Evolutionary conservation across 2,888 invertebrate species (phyloP), one percentile per base, ranked within the genome.

Genomic region (Tipula unca): DNA sequence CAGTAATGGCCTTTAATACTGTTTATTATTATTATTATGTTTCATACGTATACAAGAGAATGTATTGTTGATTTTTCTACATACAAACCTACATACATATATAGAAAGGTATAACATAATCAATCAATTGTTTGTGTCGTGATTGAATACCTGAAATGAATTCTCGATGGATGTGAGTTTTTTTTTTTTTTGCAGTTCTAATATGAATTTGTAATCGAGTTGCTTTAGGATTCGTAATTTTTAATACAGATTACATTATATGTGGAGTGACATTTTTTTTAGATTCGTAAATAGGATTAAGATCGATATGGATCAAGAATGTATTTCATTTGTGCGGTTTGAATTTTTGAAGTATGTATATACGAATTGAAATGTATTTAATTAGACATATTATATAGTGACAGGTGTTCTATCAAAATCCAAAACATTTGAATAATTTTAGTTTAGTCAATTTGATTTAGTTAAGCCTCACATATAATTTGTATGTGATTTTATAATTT

Each of bases 111-210:
- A 25, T 10, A 69, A 69, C 20, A 25, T 69, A 69, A 69, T 69
- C 69, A 69, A 69, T 69, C 69, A 69, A 69, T 3, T n/a, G n/a
- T 48, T 48, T 48, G 3, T 17, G 25, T 69, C 25, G 69, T 25
- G 69, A 69, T 69, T 69, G 69, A 69, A 69, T 69, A 69, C 69
- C 69, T 69, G 69, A 69, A 69, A 69, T 69, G 13, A 69, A 69
- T 69, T 69, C 3, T 69, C 69, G 10, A 69, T 69, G 20, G 69
- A 69, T 69, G 69, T 32, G 32, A n/a, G n/a, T n/a, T n/a, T n/a
- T n/a, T n/a, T 3, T 48, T 48, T 48, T 48, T 17, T 48, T 48
- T 48, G 4, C 4, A 17, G 17, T 48, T 17, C 10, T 32, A 48
- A 20, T 54, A 69, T 25, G 69, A 69, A 69, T 69, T 69, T 69